Base-by-base conservation (phyloP, 2,113 vertebrate species). In the Psittacus erithacus region DNA sequence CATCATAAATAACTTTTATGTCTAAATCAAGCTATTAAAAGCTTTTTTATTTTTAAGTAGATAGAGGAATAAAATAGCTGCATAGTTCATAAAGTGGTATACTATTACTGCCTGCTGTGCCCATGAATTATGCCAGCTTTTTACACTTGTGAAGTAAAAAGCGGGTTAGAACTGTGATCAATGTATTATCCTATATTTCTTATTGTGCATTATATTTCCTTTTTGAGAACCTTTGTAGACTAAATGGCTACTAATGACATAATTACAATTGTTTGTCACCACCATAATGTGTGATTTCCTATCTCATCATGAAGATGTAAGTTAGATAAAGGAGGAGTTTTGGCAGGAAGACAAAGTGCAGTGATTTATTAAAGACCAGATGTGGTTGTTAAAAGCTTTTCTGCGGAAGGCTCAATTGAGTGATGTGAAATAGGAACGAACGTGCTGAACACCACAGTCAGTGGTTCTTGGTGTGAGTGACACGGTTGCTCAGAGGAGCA, bases 241-340 rank as follows among this genome's bases (percentile, higher is more conserved):
- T 98, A 99, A 98, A 98, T 98, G 98, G 98, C 98, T 97, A 98
- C 98, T 99, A 99, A 99, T 99, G 98, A 98, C 98, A 98, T 98
- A 98, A 98, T 99, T 99, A 98, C 98, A 98, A 98, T 99, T 99
- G 98, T 99, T 99, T 99, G 98, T 99, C 98, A 98, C 98, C 97
- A 98, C 98, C 97, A 94, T 99, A 98, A 98, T 98, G 98, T 97
- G 97, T 97, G 98, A 99, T 99, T 99, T 99, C 98, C 98, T 98
- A 98, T 99, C 98, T 99, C 98, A 98, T 98, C 98, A 98, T 98
- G 98, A 98, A 98, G 98, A 99, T 98, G 98, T 98, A 98, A 98
- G 98, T 98, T 98, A 98, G 98, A 99, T 98, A 98, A 98, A 99
- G 98, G 98, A 98, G 98, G 98, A 97, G 98, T 98, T 98, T 98